These are phyloP conservation scores for Cairina moschata DNA, from an alignment of 2,113 vertebrate species.

Conservation along the genomic window DNA sequence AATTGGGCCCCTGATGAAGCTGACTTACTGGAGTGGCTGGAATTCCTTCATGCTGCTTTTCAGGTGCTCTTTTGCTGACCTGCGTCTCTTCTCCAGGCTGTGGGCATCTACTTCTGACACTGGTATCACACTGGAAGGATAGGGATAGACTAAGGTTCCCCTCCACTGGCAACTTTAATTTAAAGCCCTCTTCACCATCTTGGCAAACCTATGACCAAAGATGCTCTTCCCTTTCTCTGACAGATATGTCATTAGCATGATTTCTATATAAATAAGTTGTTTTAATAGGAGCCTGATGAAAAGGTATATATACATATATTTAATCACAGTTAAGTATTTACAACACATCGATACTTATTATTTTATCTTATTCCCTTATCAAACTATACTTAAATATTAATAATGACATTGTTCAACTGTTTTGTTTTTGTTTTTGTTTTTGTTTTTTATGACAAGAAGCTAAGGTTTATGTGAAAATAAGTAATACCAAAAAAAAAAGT, in stretches of 20 bases:
- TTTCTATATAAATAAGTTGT: background rate
- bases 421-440: background rate
- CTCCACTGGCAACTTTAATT: too few relatives aligned
- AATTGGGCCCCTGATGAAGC: too few relatives aligned
- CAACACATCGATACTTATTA: background rate
- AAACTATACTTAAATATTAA: background rate
- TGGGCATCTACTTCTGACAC: too few relatives aligned
- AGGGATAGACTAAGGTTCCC: too few relatives aligned
- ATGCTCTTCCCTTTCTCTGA: too few relatives aligned
- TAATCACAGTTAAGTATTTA: background rate
- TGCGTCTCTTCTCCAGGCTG: too few relatives aligned
- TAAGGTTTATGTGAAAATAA: constrained; percentile 26
- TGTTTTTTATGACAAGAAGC: background rate
- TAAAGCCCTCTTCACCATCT: too few relatives aligned
- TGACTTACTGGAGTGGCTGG: too few relatives aligned
- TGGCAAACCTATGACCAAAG: too few relatives aligned
- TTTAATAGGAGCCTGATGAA: background rate
- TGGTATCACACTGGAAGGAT: too few relatives aligned
- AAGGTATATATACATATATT: background rate
- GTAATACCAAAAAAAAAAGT: background rate
- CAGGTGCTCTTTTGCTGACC: too few relatives aligned
- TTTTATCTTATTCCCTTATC: background rate
- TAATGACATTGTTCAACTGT: background rate
- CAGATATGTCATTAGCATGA: background rate
- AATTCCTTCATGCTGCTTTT: too few relatives aligned